Evolutionary conservation across 2,888 invertebrate genomes (phyloP), one percentile per base, ranked within the genome.

Genomic region (Aphodius sticticus): DNA sequence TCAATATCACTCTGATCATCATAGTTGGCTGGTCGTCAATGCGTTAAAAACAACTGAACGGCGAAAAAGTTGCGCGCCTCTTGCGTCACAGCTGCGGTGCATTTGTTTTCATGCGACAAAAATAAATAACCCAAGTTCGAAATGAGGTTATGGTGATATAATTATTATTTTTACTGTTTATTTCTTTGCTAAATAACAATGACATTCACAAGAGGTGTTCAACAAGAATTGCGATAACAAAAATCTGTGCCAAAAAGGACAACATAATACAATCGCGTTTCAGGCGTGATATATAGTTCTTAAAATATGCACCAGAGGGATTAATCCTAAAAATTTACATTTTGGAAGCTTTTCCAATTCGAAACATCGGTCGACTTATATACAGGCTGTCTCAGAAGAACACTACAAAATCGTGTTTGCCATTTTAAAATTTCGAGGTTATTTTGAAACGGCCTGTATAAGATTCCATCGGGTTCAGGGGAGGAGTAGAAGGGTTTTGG

Each of bases 11-110:
- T 3, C 53, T 53, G 53, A 53, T 53, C 53, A 12, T 53, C 53
- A 5, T 53, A 53, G 53, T 53, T 53, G 53, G 53, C 53, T 12
- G 12, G 3, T 53, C 12, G 53, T 53, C 53, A 53, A 53, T 53
- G 53, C 53, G 53, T 53, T 53, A 53, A 53, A 53, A 53, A 53
- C 53, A 53, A 53, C 53, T 53, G 53, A 53, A 53, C 53, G 53
- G 53, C 7, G 53, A 53, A 53, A 53, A 53, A 53, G 53, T 53
- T 53, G 53, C 7, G 9, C 7, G 53, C 7, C 53, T 53, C 53
- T 53, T 53, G 53, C 53, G 53, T 53, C 53, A 53, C 53, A 53
- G 53, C 53, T 38, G 53, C 53, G 12, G 26, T 26, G 53, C 53
- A 53, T 53, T 53, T 53, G 53, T 53, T 53, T 53, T 53, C 53